Evolutionary conservation across 2,797 vertebrate genomes (phyloP).

Genomic region (Otolemur crassicaudatus): DNA sequence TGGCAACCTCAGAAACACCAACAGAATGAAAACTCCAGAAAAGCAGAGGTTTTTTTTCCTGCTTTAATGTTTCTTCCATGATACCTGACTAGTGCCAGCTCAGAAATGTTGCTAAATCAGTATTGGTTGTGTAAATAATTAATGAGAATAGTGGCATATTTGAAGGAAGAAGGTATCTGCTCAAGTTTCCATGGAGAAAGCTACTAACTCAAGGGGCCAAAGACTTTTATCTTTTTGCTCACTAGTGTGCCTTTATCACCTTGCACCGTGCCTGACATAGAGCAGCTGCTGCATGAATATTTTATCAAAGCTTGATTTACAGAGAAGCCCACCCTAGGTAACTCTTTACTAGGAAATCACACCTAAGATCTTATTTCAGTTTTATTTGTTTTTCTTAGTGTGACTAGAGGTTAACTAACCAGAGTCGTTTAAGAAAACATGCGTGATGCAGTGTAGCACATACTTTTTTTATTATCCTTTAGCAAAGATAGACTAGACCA

Average conservation of each 20-base stretch:
- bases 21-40: background rate
- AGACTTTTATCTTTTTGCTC: background rate
- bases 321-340: background rate
- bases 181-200: background rate
- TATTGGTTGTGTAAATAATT: background rate
- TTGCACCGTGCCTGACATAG: background rate
- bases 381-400: background rate
- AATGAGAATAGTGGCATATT: background rate
- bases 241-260: background rate
- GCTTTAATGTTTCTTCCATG: background rate
- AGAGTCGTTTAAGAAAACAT: slow-evolving; percentile 2
- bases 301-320: background rate
- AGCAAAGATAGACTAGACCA: background rate
- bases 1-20: background rate
- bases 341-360: background rate
- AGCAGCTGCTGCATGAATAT: slow-evolving; percentile 1
- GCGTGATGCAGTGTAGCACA: background rate
- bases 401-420: slow-evolving; percentile 8
- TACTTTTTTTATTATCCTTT: slow-evolving; percentile 24
- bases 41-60: background rate
- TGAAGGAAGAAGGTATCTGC: background rate
- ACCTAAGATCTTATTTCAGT: slow-evolving; percentile 2
- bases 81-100: background rate
- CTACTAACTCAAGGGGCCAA: background rate
- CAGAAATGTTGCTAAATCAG: background rate